Evolutionary conservation across 2,888 invertebrate species (phyloP), one percentile per base, ranked within the genome.

Genomic region (Dysmachus trigonus): DNA sequence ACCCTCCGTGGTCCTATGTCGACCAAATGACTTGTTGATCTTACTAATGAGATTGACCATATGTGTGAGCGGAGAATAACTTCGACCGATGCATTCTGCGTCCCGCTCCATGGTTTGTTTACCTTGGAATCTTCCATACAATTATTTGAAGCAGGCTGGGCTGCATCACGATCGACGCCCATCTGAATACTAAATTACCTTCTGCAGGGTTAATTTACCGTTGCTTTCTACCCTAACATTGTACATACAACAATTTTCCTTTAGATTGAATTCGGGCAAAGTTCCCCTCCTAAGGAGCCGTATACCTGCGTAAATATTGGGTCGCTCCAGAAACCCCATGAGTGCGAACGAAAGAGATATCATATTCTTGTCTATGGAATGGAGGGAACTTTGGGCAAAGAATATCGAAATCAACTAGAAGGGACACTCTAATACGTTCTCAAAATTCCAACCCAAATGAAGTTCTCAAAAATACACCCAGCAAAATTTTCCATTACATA

Each of bases 41-140:
- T 85, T 87, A 72, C 87, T 87, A 87, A 87, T 87, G 87, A 87
- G 87, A 71, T 76, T 71, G 82, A 38, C 85, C 87, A 85, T 47
- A 10, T 62, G 27, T 22, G 85, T 53, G 53, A 81, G 81, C 8
- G 33, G 81, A 31, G 47, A 62, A 62, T 33, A 18, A 13, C 30
- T 62, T 13, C 53, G 81, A 3, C 4, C 15, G 81, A 27, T 22
- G 72, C 31, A 53, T 82, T 47, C n/a, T 33, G 18, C 41, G 83
- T 18, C 27, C 72, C 22, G 71, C 35, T 83, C 18, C 72, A 18
- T 72, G 71, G 38, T 71, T 72, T 83, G 83, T 83, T 83, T 83
- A 83, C 72, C 83, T 83, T 72, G 72, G 38, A 38, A 18, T 72
- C 83, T 72, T 71, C 41, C 18, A 38, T 38, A 41, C 81, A 38